phyloP scores from a whole-genome alignment of 2,797 vertebrate species.

The Muscicapa striata region DNA sequence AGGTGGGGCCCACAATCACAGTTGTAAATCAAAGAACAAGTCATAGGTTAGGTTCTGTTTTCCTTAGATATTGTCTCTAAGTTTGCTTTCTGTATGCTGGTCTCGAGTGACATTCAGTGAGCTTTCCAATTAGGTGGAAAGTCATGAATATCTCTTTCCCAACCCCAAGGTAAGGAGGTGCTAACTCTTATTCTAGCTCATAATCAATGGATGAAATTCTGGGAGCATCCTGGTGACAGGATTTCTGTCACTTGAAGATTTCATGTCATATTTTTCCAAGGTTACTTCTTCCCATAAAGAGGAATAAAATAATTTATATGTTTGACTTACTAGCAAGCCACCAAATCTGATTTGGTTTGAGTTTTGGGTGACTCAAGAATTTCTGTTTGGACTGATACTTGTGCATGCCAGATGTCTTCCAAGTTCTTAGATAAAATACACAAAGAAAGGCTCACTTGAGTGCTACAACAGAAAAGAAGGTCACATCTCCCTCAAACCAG shows the following conservation, averaged over 20 bases:
- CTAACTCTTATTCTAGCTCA: background rate
- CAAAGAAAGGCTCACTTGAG: background rate
- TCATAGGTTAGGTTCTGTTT: constrained; percentile 66
- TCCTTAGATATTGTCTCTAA: constrained; percentile 64
- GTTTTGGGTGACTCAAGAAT: background rate
- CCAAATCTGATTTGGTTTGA: background rate
- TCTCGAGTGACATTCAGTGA: background rate
- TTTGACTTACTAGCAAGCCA: background rate
- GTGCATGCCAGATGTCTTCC: background rate
- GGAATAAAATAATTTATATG: background rate
- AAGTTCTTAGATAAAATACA: background rate
- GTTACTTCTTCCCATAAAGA: background rate
- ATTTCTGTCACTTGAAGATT: background rate
- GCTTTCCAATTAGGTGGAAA: constrained; percentile 5
- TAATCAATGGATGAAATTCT: background rate
- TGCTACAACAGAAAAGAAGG: background rate
- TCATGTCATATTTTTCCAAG: background rate
- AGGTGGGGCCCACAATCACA: constrained; percentile 62
- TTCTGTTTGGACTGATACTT: background rate
- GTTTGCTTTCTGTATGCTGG: constrained; percentile 27
- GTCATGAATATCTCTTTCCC: background rate
- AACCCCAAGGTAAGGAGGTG: background rate
- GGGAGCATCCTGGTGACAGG: background rate
- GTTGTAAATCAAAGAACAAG: constrained; percentile 65
- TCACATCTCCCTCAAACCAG: background rate